Conservation (phyloP, 2,113 vertebrate species). For the Paradisaea rubra region DNA sequence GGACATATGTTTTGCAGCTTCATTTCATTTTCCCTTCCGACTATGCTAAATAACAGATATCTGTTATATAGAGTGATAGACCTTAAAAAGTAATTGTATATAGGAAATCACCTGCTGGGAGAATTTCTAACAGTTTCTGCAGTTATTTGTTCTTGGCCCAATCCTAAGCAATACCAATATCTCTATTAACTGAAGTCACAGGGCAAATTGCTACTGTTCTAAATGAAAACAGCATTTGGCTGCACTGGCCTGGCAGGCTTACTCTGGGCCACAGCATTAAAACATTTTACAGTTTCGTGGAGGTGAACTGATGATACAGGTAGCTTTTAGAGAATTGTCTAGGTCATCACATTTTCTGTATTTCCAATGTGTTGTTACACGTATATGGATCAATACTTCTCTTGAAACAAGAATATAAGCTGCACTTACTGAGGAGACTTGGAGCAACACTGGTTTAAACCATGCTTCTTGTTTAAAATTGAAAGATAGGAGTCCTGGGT, state of each 20-base stretch:
- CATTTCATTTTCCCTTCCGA: background rate
- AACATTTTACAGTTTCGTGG: background rate
- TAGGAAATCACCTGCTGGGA: background rate
- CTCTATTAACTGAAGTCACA: background rate
- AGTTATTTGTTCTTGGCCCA: background rate
- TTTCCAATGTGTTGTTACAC: background rate
- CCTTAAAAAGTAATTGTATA: background rate
- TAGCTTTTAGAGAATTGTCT: background rate
- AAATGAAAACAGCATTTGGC: background rate
- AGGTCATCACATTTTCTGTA: background rate
- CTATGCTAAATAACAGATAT: background rate
- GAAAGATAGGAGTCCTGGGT: background rate
- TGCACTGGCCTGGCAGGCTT: background rate
- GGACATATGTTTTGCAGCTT: background rate
- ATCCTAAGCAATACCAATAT: background rate
- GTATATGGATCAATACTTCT: background rate
- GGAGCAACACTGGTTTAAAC: background rate
- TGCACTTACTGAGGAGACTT: background rate
- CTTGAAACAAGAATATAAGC: background rate
- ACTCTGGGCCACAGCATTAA: background rate
- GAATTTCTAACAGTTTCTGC: background rate
- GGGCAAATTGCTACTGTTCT: background rate
- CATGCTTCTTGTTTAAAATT: background rate
- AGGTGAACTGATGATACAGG: background rate
- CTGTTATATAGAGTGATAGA: background rate